Evolutionary conservation across 2,113 vertebrate species (phyloP).

Genomic region (Alouatta palliata): DNA sequence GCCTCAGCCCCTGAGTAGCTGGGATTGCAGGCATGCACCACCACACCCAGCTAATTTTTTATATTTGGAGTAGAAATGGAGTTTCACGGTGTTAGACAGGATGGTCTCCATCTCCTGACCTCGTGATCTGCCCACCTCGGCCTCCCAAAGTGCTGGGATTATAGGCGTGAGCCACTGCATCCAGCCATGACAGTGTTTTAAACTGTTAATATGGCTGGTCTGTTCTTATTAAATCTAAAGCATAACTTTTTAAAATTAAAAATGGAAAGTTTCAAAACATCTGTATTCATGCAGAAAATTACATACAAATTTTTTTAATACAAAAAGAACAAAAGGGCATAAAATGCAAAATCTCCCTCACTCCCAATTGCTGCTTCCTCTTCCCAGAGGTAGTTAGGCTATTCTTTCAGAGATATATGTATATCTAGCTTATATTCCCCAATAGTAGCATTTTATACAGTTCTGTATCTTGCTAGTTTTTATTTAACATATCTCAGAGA

Average conservation of each 20-base stretch:
- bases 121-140: too few species aligned
- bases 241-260: neutral
- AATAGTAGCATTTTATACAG: neutral
- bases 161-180: too few species aligned
- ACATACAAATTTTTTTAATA: neutral
- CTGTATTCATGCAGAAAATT: neutral
- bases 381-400: neutral
- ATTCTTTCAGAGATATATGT: neutral
- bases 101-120: too few species aligned
- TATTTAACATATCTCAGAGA: neutral
- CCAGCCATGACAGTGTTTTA: neutral
- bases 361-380: neutral
- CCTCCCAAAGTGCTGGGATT: too few species aligned
- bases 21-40: too few species aligned
- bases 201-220: neutral
- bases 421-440: neutral
- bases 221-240: slow-evolving; percentile 21
- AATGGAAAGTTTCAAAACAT: neutral
- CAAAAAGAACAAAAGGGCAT: neutral
- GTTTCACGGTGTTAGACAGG: too few species aligned
- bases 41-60: too few species aligned
- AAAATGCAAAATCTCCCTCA: neutral
- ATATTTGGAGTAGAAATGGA: too few species aligned
- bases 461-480: neutral
- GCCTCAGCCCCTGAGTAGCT: too few species aligned